These are phyloP conservation scores for Pristionchus maxplancki DNA, from an alignment of 2,888 invertebrate species.

Conservation along the genomic window DNA sequence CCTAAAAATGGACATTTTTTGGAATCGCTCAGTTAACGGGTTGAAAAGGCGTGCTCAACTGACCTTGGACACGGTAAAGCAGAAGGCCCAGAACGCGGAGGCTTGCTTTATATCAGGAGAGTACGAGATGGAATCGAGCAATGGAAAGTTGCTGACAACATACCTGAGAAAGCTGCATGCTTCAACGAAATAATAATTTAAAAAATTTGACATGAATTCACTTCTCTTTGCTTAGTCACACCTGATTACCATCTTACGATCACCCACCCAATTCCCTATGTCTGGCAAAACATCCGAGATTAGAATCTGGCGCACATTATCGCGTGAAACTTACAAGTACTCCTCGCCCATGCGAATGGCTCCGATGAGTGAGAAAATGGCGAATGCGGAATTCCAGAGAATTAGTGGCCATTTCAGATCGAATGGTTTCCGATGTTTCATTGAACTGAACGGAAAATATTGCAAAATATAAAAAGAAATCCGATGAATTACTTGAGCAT, in stretches of 20 bases:
- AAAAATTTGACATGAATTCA: no score
- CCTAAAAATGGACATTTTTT: conserved; percentile 53
- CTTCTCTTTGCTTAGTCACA: no score
- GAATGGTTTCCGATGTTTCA: conserved; percentile 76
- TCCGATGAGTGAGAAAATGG: conserved; percentile 78
- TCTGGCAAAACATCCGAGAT: not conserved
- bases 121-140: not conserved
- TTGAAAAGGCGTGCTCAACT: no score
- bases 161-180: no score
- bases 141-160: not conserved
- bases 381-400: conserved; percentile 79
- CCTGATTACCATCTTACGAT: no score
- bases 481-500: no score
- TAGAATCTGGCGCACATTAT: not conserved
- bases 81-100: not conserved
- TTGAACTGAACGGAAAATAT: conserved; percentile 53
- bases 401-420: conserved; percentile 77
- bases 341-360: conserved; percentile 58
- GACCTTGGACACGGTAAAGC: not conserved
- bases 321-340: not conserved
- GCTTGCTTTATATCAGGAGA: not conserved
- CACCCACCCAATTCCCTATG: not conserved
- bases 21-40: not conserved
- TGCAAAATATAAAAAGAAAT: not conserved
- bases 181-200: no score